phyloP scores from a whole-genome alignment of 2,888 invertebrate genomes.

The Leucania comma region DNA sequence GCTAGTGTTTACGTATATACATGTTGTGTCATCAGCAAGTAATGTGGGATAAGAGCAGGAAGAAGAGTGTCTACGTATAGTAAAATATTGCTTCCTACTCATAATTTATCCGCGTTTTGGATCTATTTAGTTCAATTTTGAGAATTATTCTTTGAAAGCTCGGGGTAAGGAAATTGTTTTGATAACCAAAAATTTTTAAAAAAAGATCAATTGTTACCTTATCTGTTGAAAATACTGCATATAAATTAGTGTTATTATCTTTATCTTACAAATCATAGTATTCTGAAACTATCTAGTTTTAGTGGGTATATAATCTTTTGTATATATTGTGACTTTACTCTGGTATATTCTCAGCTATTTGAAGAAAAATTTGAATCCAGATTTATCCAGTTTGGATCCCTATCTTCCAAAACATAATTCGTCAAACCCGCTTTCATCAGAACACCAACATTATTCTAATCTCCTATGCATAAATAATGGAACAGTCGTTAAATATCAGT shows the following conservation, averaged over 20 bases:
- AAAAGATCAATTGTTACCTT: no score
- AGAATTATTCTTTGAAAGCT: neutral
- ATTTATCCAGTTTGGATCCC: neutral
- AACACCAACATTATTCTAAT: conserved; percentile 82
- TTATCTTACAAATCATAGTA: no score
- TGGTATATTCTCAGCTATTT: neutral
- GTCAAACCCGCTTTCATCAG: conserved; percentile 75
- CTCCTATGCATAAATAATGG: conserved; percentile 85
- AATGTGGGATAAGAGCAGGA: no score
- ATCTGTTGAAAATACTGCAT: no score
- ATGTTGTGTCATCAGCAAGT: no score
- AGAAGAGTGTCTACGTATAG: conserved; percentile 13
- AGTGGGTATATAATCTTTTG: no score
- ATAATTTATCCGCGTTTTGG: neutral
- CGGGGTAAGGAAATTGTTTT: neutral
- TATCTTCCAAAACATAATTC: conserved; percentile 44
- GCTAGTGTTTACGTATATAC: no score
- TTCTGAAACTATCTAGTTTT: no score
- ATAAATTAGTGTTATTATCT: no score
- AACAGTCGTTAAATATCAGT: conserved; percentile 87
- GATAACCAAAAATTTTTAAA: no score
- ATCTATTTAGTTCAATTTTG: neutral
- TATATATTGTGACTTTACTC: no score
- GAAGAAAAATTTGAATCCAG: neutral
- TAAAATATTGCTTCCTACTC: neutral